Evolutionary conservation across 2,888 invertebrate genomes (phyloP).

Genomic region (Hyalella azteca): DNA sequence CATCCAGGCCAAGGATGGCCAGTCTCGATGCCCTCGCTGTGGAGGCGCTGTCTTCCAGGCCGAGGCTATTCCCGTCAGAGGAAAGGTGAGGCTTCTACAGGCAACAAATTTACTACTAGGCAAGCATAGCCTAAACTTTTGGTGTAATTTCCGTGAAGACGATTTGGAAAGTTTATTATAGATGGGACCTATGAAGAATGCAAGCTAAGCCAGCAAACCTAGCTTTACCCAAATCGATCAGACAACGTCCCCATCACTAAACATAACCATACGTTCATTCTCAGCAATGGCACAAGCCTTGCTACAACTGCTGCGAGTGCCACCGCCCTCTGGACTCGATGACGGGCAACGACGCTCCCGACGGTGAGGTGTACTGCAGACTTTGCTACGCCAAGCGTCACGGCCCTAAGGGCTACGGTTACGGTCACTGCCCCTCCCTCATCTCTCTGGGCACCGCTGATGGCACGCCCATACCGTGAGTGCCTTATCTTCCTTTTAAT

Average conservation of each 20-base stretch:
- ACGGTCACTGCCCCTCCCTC: constrained; percentile 84
- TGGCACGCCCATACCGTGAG: constrained; percentile 66
- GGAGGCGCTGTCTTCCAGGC: constrained; percentile 89
- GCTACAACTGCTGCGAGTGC: constrained; percentile 90
- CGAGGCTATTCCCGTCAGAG: constrained; percentile 66
- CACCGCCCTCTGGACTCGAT: constrained; percentile 87
- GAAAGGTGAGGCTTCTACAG: constrained; percentile 39
- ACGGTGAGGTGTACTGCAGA: constrained; percentile 91
- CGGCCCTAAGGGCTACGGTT: constrained; percentile 74
- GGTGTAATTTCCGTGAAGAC: no score
- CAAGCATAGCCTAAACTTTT: no score
- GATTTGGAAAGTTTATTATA: no score
- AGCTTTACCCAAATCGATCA: no score
- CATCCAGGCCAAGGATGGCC: constrained; percentile 74
- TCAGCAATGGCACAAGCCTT: constrained; percentile 77
- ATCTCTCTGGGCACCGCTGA: constrained; percentile 78
- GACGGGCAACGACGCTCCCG: constrained; percentile 88
- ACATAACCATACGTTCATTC: not conserved
- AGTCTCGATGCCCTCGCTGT: constrained; percentile 82
- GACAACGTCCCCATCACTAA: not conserved
- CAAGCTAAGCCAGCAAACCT: no score
- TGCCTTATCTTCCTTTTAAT: no score
- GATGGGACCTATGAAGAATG: no score
- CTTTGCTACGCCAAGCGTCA: constrained; percentile 86
- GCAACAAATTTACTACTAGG: no score